Percentiles rank a stretch among this genome's conserved stretches.
These are phyloP conservation scores for Hydrocynus forskahlii DNA, from an alignment of 2,797 vertebrate genomes.

Conservation along the genomic window DNA sequence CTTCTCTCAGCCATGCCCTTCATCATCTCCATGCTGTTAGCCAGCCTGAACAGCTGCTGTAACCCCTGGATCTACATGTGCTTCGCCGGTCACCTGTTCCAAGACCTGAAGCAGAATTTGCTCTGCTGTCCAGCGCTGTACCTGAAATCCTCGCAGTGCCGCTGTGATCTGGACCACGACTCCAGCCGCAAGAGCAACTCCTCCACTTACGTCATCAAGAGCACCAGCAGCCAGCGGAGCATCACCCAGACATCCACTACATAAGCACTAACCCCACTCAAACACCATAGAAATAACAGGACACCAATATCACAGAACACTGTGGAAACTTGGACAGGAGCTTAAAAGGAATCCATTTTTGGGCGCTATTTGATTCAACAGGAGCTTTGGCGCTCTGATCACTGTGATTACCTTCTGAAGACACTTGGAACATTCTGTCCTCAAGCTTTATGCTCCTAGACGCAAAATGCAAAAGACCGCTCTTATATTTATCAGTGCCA, in stretches of 20 bases:
- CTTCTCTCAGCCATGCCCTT: constrained; percentile 83
- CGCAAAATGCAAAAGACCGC: not conserved
- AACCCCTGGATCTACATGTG: constrained; percentile 99
- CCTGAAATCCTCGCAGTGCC: constrained; percentile 80
- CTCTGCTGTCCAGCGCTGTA: constrained; percentile 86
- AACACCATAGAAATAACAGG: not conserved
- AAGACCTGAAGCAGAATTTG: constrained; percentile 82
- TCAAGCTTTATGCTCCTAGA: not conserved
- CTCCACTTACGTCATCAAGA: constrained; percentile 88
- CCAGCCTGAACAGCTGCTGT: constrained; percentile 98
- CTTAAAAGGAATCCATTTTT: constrained; percentile 11
- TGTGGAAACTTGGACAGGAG: constrained; percentile 3
- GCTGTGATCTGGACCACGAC: constrained; percentile 82
- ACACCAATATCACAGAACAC: constrained; percentile 5
- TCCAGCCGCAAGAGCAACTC: constrained; percentile 92
- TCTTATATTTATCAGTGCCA: not conserved
- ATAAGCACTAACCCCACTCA: constrained; percentile 56
- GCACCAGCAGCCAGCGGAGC: constrained; percentile 88
- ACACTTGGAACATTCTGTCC: not conserved
- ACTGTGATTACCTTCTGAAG: constrained; percentile 30
- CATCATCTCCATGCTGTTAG: constrained; percentile 94
- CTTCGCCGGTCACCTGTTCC: constrained; percentile 94
- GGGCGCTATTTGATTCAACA: constrained; percentile 1
- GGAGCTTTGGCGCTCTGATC: not conserved
- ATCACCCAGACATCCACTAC: constrained; percentile 78